Conservation (phyloP, 1,140 invertebrate genomes). For the Pogonomyrmex barbatus region DNA sequence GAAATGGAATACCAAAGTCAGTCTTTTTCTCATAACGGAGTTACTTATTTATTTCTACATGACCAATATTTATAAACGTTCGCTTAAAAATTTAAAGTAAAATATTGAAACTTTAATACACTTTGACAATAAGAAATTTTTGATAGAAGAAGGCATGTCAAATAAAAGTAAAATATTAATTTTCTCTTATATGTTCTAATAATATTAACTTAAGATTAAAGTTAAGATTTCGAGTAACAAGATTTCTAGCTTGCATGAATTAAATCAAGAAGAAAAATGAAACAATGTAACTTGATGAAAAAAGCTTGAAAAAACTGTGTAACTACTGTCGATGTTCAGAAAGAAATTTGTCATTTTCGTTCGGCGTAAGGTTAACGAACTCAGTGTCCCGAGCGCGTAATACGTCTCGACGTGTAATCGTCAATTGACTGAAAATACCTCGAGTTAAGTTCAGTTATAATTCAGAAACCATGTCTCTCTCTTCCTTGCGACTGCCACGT, state of each 20-base stretch:
- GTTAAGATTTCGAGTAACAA: neutral
- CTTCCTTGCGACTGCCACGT: neutral
- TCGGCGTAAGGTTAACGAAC: conserved; percentile 25
- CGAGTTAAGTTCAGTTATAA: conserved; percentile 38
- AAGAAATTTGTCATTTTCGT: conserved; percentile 8
- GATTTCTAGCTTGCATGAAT: neutral
- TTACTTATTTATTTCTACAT: neutral
- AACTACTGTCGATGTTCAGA: neutral
- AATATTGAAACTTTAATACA: neutral
- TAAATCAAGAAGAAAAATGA: neutral
- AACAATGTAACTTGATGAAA: neutral
- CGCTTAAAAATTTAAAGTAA: neutral
- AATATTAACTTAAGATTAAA: neutral
- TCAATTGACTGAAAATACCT: conserved; percentile 41
- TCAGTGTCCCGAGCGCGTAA: neutral
- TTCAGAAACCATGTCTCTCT: conserved; percentile 24
- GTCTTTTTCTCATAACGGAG: neutral
- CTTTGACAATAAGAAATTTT: neutral
- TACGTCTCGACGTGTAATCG: conserved; percentile 1
- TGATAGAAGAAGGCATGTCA: neutral
- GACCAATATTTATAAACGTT: neutral
- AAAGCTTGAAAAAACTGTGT: neutral
- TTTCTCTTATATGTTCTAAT: neutral
- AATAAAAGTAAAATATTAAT: neutral
- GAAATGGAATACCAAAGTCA: neutral